Evolutionary conservation across 2,888 invertebrate genomes (phyloP).

Genomic region (Erebia ligea): DNA sequence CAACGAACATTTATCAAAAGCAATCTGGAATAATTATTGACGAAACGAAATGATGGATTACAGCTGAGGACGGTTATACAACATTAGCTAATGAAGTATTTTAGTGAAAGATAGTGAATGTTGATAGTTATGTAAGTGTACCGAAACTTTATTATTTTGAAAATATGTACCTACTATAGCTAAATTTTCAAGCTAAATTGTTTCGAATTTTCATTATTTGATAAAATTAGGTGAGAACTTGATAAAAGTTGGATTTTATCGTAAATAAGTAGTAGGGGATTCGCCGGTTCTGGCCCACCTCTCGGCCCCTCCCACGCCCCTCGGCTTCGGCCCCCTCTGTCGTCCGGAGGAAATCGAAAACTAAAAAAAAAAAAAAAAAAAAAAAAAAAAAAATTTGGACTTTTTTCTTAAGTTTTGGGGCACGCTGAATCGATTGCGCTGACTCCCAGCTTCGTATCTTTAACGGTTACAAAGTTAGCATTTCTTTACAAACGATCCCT

Average conservation of each 20-base stretch:
- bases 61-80: neutral
- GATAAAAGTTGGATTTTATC: neutral
- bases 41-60: constrained; percentile 44
- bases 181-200: neutral
- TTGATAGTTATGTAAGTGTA: constrained; percentile 55
- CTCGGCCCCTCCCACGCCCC: no score
- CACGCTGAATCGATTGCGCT: no score
- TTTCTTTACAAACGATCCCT: no score
- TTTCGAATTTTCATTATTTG: neutral
- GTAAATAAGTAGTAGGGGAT: no score
- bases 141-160: constrained; percentile 26
- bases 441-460: no score
- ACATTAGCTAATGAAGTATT: neutral
- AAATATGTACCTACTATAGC: neutral
- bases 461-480: no score
- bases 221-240: neutral
- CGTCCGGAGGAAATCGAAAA: no score
- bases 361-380: no score
- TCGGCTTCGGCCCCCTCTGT: no score
- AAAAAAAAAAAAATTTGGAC: no score
- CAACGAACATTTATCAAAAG: neutral
- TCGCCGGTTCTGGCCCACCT: no score
- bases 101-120: constrained; percentile 47
- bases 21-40: constrained; percentile 46
- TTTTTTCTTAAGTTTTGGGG: no score